These are phyloP conservation scores for Sminthurinus signatus DNA, from an alignment of 1,140 invertebrate species.

Conservation along the genomic window DNA sequence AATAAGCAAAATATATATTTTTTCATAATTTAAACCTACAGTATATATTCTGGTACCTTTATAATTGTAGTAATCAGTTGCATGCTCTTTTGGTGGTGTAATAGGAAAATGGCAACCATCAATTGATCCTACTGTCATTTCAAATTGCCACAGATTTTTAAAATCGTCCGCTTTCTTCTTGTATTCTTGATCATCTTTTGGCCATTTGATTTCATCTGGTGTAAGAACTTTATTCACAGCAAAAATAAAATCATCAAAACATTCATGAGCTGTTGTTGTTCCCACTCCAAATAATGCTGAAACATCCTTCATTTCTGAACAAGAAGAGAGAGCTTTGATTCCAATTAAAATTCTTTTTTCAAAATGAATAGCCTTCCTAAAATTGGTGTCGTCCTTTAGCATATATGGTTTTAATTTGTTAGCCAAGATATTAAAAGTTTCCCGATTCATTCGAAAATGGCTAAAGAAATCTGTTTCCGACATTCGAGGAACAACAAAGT, in stretches of 20 bases:
- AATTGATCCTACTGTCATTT: neutral
- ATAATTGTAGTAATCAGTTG: constrained; percentile 1
- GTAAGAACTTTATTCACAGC: neutral
- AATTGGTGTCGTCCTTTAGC: neutral
- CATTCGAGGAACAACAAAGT: neutral
- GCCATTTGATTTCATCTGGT: neutral
- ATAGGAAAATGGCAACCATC: neutral
- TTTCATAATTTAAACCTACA: neutral
- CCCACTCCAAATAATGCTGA: neutral
- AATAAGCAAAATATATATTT: neutral
- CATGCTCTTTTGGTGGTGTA: neutral
- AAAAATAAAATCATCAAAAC: neutral
- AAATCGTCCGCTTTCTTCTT: neutral
- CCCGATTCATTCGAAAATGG: neutral
- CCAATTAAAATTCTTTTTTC: neutral
- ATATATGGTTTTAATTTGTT: neutral
- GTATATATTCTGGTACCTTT: neutral
- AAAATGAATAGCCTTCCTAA: neutral
- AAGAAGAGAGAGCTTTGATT: neutral
- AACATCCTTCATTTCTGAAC: neutral
- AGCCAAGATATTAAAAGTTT: neutral
- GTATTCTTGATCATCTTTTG: neutral
- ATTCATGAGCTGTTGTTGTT: neutral
- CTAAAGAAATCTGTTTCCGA: neutral
- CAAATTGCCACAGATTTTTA: neutral